Base-by-base conservation (phyloP, 2,113 vertebrate genomes). In the Peromyscus polionotus region DNA sequence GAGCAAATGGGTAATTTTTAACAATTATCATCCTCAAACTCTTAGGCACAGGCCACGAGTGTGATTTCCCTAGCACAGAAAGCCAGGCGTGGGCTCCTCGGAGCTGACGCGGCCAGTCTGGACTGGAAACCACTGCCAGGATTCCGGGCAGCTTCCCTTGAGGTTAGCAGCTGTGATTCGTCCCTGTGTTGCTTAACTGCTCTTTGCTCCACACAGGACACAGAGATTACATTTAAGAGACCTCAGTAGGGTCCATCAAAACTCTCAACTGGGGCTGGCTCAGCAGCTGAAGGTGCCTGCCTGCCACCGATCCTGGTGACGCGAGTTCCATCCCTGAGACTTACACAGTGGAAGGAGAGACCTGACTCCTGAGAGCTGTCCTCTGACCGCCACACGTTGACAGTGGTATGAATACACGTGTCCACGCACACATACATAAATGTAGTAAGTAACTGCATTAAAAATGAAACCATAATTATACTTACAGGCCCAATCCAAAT, bases 11-110 rank as follows among this genome's bases (percentile, higher is more conserved):
- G 75, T 92, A 92, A 79, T 90, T 28, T 51, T 94, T 28, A 16
- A 84, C 61, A 96, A 76, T 57, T 79, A 94, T 12, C 12, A 84
- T 63, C 10, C 79, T 95, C 77, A 95, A 91, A 63, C 77, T 42
- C 51, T 7, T 39, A 92, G 87, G 73, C 13, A 39, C n/a, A 61
- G n/a, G 63, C 33, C 45, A 79, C 24, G 75, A 63, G 94, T 20
- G 31, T n/a, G n/a, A 70, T 89, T 91, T 94, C 80, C 86, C 91
- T 76, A 70, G 68, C 39, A 89, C 31, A 51, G 75, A 92, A 91
- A 72, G 88, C 87, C 67, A 68, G 48, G 61, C 17, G n/a, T 59
- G 61, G 88, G 65, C 76, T 36, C 19, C 48, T 72, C 12, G 65
- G 33, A 86, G 57, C 45, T 79, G 42, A 94, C 26, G 68, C 0